Evolutionary conservation across 2,113 vertebrate species (phyloP).

Genomic region (Sus scrofa): T2T-Sscrofa CM000812.6:256724501-256725000

Average conservation of each 20-base stretch:
- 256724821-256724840: not conserved
- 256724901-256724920: not conserved
- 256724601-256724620: not conserved
- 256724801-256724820: not conserved
- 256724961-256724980: not conserved
- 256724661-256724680: not conserved
- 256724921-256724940: not conserved
- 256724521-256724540: not conserved
- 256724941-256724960: not conserved
- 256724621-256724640: not conserved
- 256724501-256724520: not conserved
- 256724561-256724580: not conserved
- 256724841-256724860: not conserved
- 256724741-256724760: not conserved
- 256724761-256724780: not conserved
- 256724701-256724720: not conserved
- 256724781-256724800: not conserved
- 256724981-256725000: slow-evolving; percentile 40
- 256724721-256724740: not conserved
- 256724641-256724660: not conserved
- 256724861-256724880: not conserved
- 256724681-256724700: not conserved
- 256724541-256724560: not conserved
- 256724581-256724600: not conserved
- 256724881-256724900: slow-evolving; percentile 13